Conservation (phyloP, 37 sponge, comb jelly and placozoan species). For the Cladorhizidae sp. region DNA sequence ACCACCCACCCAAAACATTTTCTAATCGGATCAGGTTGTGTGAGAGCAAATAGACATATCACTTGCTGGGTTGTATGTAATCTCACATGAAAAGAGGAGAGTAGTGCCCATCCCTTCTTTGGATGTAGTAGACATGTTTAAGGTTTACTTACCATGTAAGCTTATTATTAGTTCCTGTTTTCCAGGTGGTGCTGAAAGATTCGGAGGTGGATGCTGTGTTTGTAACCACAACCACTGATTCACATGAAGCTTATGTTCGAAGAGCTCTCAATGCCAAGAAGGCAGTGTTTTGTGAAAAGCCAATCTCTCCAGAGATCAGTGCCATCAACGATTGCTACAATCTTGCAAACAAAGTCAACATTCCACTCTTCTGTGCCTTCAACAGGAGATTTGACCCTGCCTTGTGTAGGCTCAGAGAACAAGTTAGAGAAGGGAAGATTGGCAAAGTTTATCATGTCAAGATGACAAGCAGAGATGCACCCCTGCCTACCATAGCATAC, state of each 20-base stretch:
- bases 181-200: constrained; percentile 64
- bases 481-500: constrained; percentile 71
- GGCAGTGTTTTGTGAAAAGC: constrained; percentile 91
- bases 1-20: too few relatives aligned
- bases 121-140: too few relatives aligned
- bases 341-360: constrained; percentile 29
- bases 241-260: constrained; percentile 67
- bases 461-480: constrained; percentile 70
- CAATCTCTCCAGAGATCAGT: constrained; percentile 47
- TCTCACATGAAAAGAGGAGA: too few relatives aligned
- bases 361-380: constrained; percentile 82
- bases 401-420: constrained; percentile 24
- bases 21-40: too few relatives aligned
- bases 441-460: constrained; percentile 74
- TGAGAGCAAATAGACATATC: too few relatives aligned
- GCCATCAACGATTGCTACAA: constrained; percentile 50
- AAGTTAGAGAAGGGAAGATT: constrained; percentile 59
- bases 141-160: too few relatives aligned
- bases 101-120: too few relatives aligned
- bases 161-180: too few relatives aligned
- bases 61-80: too few relatives aligned
- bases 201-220: constrained; percentile 54
- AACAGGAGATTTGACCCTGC: constrained; percentile 82
- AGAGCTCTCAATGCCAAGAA: constrained; percentile 51
- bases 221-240: constrained; percentile 70